phyloP scores from a whole-genome alignment of 2,797 vertebrate genomes.

The Scyliorhinus canicula region DNA sequence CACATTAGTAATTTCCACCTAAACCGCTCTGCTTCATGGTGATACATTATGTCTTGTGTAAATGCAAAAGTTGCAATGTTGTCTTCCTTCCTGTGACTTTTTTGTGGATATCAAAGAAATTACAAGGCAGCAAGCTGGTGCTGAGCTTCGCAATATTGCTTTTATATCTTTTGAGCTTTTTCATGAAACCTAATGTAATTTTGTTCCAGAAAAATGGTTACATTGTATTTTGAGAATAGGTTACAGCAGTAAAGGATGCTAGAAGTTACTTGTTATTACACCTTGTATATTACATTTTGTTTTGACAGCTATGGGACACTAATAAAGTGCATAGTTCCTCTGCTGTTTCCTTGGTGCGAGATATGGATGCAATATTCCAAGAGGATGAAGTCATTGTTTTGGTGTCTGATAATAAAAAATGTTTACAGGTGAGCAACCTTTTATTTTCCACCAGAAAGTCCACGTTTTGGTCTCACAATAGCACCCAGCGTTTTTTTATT shows the following conservation, averaged over 20 bases:
- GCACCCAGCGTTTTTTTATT: not conserved
- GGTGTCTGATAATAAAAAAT: slow-evolving; percentile 75
- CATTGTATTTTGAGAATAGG: not conserved
- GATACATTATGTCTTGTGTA: not conserved
- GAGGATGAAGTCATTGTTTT: slow-evolving; percentile 65
- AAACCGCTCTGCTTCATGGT: not conserved
- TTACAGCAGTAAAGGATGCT: not conserved
- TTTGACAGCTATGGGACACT: slow-evolving; percentile 81
- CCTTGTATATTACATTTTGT: not conserved
- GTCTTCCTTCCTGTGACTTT: not conserved
- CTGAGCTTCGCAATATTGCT: slow-evolving; percentile 5
- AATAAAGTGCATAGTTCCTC: slow-evolving; percentile 81
- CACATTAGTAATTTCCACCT: not conserved
- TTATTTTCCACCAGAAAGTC: not conserved
- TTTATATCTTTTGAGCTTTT: slow-evolving; percentile 2
- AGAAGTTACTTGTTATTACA: not conserved
- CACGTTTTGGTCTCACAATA: not conserved
- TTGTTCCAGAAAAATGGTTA: not conserved
- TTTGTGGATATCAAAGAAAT: not conserved
- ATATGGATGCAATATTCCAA: slow-evolving; percentile 74
- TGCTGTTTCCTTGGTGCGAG: slow-evolving; percentile 74
- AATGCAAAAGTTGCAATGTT: not conserved
- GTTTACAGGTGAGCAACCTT: slow-evolving; percentile 71
- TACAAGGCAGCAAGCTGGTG: not conserved
- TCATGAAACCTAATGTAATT: slow-evolving; percentile 28